These are phyloP conservation scores for Belgica antarctica DNA, from an alignment of 2,888 invertebrate genomes.

Conservation along the genomic window DNA sequence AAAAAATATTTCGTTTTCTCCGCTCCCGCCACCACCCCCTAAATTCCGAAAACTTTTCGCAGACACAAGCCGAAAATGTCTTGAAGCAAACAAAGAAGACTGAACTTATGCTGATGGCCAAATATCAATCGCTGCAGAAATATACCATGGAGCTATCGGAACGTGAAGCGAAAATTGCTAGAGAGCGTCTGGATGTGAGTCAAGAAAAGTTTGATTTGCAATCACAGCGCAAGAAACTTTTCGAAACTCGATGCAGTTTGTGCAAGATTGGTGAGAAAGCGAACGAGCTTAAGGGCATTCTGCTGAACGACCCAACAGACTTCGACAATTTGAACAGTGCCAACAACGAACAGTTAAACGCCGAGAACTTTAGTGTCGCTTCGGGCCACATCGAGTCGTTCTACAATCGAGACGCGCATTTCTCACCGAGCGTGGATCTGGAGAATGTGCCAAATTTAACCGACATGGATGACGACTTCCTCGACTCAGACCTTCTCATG, in stretches of 20 bases:
- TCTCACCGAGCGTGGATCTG: conserved; percentile 12
- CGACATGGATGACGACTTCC: conserved; percentile 41
- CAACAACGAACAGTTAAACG: conserved; percentile 22
- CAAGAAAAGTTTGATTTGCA: conserved; percentile 53
- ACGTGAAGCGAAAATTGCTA: conserved; percentile 52
- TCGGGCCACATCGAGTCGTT: not conserved
- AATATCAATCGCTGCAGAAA: conserved; percentile 50
- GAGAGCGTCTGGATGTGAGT: conserved; percentile 51
- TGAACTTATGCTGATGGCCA: conserved; percentile 51
- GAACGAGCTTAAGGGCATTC: conserved; percentile 34
- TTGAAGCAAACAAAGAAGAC: conserved; percentile 44
- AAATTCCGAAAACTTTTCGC: too few species aligned
- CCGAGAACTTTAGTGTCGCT: not conserved
- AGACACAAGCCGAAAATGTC: conserved; percentile 43
- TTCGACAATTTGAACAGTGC: conserved; percentile 35
- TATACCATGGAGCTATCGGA: conserved; percentile 51
- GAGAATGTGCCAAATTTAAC: conserved; percentile 41
- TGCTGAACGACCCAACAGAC: conserved; percentile 18
- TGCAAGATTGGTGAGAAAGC: conserved; percentile 51
- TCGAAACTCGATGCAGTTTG: conserved; percentile 51
- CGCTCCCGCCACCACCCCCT: too few species aligned
- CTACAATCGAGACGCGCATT: not conserved
- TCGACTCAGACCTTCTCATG: conserved; percentile 41
- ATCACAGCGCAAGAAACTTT: conserved; percentile 49
- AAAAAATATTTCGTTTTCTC: conserved; percentile 21